Percentiles rank a stretch among this genome's conserved stretches.
Evolutionary conservation across 1,140 invertebrate genomes (phyloP).

Genomic region (Hyphantria cunea): DNA sequence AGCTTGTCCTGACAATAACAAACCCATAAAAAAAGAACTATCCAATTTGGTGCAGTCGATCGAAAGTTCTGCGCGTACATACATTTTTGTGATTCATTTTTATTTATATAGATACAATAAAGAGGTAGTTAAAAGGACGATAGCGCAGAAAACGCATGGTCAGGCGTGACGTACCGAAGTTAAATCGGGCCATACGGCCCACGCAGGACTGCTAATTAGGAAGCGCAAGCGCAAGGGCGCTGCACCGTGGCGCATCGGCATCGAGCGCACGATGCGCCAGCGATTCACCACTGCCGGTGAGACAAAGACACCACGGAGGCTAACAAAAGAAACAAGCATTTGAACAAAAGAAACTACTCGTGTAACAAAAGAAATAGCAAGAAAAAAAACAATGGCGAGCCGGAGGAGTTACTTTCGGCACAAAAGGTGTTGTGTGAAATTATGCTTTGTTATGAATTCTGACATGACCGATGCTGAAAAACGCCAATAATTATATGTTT

Average conservation of each 20-base stretch:
- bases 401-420: constrained; percentile 46
- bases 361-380: constrained; percentile 49
- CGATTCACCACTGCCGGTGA: constrained; percentile 23
- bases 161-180: constrained; percentile 59
- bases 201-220: constrained; percentile 69
- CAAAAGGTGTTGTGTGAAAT: constrained; percentile 54
- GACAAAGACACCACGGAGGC: constrained; percentile 44
- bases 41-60: no score
- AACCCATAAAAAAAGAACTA: no score
- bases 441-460: constrained; percentile 48
- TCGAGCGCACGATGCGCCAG: constrained; percentile 39
- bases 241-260: constrained; percentile 41
- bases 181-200: constrained; percentile 61
- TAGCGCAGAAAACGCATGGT: constrained; percentile 33
- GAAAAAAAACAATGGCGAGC: constrained; percentile 46
- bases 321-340: constrained; percentile 48
- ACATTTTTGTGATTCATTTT: no score
- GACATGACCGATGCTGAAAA: constrained; percentile 32
- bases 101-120: no score
- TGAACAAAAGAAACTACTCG: constrained; percentile 42
- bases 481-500: constrained; percentile 34
- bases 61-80: no score
- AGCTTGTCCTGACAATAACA: no score
- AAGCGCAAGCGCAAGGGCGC: constrained; percentile 67
- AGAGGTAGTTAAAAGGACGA: constrained; percentile 23